Evolutionary conservation across 2,888 invertebrate species (phyloP).

Genomic region (Laothoe populi): DNA sequence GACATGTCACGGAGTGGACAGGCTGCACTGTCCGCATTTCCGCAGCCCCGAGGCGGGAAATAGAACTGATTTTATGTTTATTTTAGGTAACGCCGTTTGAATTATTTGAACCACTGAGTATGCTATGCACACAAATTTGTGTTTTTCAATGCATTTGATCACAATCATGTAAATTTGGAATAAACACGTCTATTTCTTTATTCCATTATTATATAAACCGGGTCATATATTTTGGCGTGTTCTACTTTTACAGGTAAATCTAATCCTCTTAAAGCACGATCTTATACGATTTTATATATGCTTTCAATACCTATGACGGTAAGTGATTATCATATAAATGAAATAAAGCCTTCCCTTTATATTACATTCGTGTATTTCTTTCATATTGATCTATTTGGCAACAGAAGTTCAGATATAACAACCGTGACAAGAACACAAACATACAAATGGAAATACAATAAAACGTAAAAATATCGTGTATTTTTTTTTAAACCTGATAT

Average conservation of each 20-base stretch:
- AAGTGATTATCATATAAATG: slow-evolving; percentile 1
- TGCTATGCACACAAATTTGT: slow-evolving; percentile 24
- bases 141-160: slow-evolving; percentile 8
- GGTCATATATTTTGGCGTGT: not conserved
- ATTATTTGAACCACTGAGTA: slow-evolving; percentile 55
- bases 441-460: no score
- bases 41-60: slow-evolving; percentile 59
- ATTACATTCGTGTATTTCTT: not conserved
- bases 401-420: not conserved
- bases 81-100: slow-evolving; percentile 61
- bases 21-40: slow-evolving; percentile 61
- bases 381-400: not conserved
- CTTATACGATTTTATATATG: not conserved
- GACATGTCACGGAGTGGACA: slow-evolving; percentile 63
- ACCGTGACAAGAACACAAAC: no score
- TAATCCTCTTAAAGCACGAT: not conserved
- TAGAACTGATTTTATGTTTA: slow-evolving; percentile 66
- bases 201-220: not conserved
- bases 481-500: no score
- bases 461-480: no score
- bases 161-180: slow-evolving; percentile 6
- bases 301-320: not conserved
- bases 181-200: not conserved
- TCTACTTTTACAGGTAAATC: slow-evolving; percentile 3
- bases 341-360: not conserved